Base-by-base conservation (phyloP, 2,797 vertebrate species). In the Hydrolagus colliei region DNA sequence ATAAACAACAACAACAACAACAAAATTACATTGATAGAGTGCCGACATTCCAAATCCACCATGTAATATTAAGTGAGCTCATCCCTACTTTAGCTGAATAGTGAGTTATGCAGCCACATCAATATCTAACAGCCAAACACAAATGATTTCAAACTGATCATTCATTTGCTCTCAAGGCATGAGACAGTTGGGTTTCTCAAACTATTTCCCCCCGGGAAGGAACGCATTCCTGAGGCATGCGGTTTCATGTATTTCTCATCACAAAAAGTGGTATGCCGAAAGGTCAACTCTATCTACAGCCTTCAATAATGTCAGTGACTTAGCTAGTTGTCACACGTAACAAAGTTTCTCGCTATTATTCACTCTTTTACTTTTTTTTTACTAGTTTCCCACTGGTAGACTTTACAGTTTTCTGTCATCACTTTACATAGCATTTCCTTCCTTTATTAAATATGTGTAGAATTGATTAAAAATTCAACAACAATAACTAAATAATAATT, bases 191-290 rank as follows among this genome's bases (percentile, higher is more conserved):
- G 32, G 20, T 71, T 71, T 16, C 27, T 10, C 9, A 71, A 41
- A 84, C 32, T 52, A 68, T 84, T 71, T 71, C 65, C 41, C 32
- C 4, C 65, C 35, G 65, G 32, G 65, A 41, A 71, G 41, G 71
- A 68, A 67, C 18, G 71, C 63, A 84, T 84, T 84, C 79, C 32
- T 84, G 79, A 2, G 65, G 32, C 79, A 71, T 71, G 79, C 68
- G 79, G 79, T 71, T 84, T 68, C 32, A 71, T 10, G 32, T 41
- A n/a, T 84, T 32, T 35, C 78, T 82, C n/a, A 32, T 22, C 65
- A 13, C 65, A 82, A 4, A 71, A 22, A 35, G 12, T 71, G 11
- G 52, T 12, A 11, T 9, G 16, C 65, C 79, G 12, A 20, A 84
- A 71, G 79, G 65, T 18, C 32, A 71, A 67, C 65, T 18, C 9